Evolutionary conservation across 2,113 vertebrate species (phyloP).

Genomic region (Anarhynchus alexandrinus): DNA sequence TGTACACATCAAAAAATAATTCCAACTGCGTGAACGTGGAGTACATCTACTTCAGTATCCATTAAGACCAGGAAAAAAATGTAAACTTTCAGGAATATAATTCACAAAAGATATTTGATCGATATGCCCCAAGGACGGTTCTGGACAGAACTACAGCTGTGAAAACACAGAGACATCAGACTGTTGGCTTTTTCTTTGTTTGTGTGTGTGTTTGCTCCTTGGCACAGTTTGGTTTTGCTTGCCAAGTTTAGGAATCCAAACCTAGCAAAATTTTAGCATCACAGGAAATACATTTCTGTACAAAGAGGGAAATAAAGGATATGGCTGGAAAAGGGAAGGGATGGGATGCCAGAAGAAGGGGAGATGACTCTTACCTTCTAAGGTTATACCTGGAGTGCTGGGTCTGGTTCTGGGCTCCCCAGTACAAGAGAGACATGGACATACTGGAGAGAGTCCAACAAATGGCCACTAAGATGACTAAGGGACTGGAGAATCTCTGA

Average conservation of each 20-base stretch:
- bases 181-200: neutral
- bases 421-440: rapidly evolving
- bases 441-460: neutral
- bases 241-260: neutral
- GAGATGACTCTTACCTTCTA: neutral
- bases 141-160: neutral
- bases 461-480: neutral
- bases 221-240: neutral
- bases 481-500: neutral
- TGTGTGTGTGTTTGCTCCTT: neutral
- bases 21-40: rapidly evolving
- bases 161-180: neutral
- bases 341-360: neutral
- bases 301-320: neutral
- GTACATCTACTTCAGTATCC: neutral
- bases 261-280: neutral
- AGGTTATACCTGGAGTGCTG: neutral
- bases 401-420: neutral
- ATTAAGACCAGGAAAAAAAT: neutral
- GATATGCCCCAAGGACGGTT: neutral
- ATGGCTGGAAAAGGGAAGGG: neutral
- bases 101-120: neutral
- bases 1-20: neutral
- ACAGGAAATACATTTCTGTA: neutral
- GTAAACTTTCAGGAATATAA: neutral